Evolutionary conservation across 2,888 invertebrate species (phyloP), one percentile per base, ranked within the genome.

Genomic region (Pristionchus exspectatus): DNA sequence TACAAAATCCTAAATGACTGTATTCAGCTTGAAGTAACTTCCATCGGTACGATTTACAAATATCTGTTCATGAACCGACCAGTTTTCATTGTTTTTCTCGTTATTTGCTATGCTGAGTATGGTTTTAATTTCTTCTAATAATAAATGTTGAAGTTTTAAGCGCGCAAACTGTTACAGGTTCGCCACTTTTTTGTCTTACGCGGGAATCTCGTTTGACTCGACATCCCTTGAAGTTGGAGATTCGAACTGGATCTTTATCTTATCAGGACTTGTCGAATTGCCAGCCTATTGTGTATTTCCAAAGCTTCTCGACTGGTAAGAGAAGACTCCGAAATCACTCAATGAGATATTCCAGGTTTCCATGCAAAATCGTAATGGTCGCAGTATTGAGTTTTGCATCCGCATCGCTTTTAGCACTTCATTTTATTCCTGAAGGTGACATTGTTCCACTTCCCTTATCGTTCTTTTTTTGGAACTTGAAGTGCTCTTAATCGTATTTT

Each of bases 251-350:
- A 88, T 50, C 33, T 88, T 88, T 74, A 74, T 88, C 24, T 21
- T 88, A 0, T 88, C 87, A 4, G 87, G 87, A n/a, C 27, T 74
- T 14, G 87, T 88, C 24, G 87, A 88, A 33, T 56, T 88, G 3
- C 87, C 87, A 1, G 87, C 87, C 9, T 74, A 88, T 33, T 56
- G 27, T 24, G 74, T 88, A 4, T 30, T n/a, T 1, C 87, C 87
- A 24, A 74, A 74, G 74, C 14, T 88, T 2, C 54, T 88, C 50
- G 74, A 88, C 1, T 56, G 56, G 87, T 88, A 3, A 0, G 74
- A 0, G 1, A 14, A 27, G 12, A 0, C 9, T 24, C 5, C 12
- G 2, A 27, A 24, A 27, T 4, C 4, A 27, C 12, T 2, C 16
- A 16, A 14, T 27, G 12, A 10, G 24, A 9, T 77, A 12, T 77